Conservation (phyloP, 92 coral and sea anemone genomes). For the Parazoanthus atlanticus region DNA sequence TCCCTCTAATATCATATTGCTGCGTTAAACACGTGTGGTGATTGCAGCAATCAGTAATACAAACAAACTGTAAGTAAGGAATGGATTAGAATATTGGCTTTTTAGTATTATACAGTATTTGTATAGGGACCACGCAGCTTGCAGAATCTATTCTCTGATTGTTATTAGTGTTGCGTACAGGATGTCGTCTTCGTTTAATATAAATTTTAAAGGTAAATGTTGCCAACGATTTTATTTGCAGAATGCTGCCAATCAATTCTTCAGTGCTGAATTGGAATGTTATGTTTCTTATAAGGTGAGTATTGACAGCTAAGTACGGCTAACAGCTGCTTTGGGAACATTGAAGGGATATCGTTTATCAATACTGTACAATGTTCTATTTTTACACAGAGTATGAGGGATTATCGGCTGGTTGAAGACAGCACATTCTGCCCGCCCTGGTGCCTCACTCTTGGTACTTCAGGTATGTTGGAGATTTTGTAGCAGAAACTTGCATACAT, state of each 20-base stretch:
- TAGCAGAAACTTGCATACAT: neutral
- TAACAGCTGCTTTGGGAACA: neutral
- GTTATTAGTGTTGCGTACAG: neutral
- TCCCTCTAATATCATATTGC: neutral
- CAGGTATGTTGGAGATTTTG: conserved; percentile 62
- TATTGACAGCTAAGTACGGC: neutral
- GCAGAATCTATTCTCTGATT: neutral
- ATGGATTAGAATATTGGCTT: too few species aligned
- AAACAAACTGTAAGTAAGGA: too few species aligned
- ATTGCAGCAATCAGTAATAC: neutral
- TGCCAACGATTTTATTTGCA: conserved; percentile 14
- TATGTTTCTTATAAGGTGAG: conserved; percentile 90
- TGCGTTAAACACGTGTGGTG: neutral
- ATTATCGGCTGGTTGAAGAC: conserved; percentile 95
- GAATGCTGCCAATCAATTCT: conserved; percentile 93
- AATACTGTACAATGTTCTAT: neutral
- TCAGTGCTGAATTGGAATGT: conserved; percentile 93
- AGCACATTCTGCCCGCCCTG: conserved; percentile 93
- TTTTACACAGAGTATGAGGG: conserved; percentile 81
- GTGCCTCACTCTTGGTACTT: conserved; percentile 85
- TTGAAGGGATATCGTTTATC: neutral
- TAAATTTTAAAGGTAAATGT: neutral
- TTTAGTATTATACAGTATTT: too few species aligned
- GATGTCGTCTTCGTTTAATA: neutral
- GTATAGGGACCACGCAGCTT: too few species aligned